Conservation (phyloP, 2,797 vertebrate species). For the Streptopelia turtur region DNA sequence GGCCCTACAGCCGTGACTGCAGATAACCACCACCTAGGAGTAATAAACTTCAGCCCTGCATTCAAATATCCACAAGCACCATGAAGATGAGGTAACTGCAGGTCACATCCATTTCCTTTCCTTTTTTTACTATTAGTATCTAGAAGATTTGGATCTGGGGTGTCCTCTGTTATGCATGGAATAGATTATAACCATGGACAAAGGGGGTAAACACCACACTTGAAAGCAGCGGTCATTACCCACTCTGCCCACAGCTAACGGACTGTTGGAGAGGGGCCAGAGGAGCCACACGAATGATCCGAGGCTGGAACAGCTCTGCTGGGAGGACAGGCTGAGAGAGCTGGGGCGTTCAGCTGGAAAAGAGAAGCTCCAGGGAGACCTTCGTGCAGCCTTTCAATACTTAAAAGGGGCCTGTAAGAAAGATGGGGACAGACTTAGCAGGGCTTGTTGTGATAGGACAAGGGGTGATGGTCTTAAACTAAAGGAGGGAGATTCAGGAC, state of each 20-base stretch:
- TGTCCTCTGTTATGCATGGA: accelerated
- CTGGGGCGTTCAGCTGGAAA: too few relatives aligned
- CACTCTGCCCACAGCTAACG: not conserved
- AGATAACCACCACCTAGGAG: not conserved
- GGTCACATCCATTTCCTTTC: not conserved
- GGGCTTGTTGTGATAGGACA: too few relatives aligned
- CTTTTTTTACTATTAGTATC: not conserved
- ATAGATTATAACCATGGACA: not conserved
- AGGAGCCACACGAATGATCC: too few relatives aligned
- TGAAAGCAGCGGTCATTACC: not conserved
- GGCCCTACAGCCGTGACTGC: not conserved
- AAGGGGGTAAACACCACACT: not conserved
- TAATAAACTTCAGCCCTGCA: not conserved
- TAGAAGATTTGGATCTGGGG: not conserved
- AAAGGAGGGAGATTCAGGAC: too few relatives aligned
- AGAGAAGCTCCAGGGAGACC: too few relatives aligned
- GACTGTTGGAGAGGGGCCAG: too few relatives aligned
- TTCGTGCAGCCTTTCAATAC: too few relatives aligned
- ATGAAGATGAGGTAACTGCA: not conserved
- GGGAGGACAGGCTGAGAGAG: too few relatives aligned
- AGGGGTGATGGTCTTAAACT: too few relatives aligned
- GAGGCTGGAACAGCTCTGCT: too few relatives aligned
- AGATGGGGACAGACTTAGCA: too few relatives aligned
- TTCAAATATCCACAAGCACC: not conserved
- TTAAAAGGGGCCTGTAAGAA: too few relatives aligned